Conservation (phyloP, 2,797 vertebrate genomes). For the Octomys mimax region DNA sequence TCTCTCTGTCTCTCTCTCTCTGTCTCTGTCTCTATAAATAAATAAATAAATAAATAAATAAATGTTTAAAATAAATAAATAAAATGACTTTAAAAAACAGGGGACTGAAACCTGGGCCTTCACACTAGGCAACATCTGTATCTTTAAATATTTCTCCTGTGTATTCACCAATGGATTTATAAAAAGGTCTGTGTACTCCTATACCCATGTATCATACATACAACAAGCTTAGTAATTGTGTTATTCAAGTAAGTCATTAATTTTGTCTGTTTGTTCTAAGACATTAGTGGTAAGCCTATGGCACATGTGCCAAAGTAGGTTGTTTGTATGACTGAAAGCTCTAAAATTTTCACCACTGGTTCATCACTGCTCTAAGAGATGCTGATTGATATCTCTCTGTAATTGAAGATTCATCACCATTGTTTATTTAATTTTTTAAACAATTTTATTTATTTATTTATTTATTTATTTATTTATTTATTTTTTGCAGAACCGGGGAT, state of each 20-base stretch:
- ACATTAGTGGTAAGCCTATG: neutral
- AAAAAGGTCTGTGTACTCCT: neutral
- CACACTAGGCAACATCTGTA: neutral
- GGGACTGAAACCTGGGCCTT: no score
- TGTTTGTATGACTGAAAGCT: no score
- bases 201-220: neutral
- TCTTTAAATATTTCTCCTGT: neutral
- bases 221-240: neutral
- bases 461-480: no score
- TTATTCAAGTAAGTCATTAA: neutral
- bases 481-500: no score
- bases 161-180: constrained; percentile 12
- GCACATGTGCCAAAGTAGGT: no score
- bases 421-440: constrained; percentile 3
- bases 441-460: no score
- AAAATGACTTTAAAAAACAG: no score
- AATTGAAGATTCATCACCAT: neutral
- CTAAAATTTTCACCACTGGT: neutral
- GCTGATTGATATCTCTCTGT: neutral
- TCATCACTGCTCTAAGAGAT: neutral
- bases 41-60: no score
- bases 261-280: neutral
- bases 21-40: no score
- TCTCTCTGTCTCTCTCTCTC: no score
- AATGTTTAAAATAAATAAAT: constrained; percentile 1